phyloP scores from a whole-genome alignment of 2,797 vertebrate genomes.

The Sylvilagus floridanus region DNA sequence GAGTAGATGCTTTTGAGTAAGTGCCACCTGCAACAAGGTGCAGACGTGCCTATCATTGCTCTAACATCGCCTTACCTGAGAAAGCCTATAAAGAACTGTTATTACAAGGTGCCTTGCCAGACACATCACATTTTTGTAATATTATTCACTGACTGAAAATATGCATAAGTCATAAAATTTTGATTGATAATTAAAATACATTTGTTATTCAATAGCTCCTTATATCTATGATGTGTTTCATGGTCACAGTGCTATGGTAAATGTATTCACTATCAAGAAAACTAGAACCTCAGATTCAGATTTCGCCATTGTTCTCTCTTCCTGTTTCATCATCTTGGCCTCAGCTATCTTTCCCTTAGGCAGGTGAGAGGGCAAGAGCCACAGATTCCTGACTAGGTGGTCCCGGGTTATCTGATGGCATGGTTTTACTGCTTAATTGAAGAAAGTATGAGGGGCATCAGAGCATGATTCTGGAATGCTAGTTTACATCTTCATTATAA shows the following conservation, averaged over 20 bases:
- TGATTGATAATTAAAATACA: background rate
- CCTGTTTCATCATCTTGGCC: background rate
- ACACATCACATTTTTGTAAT: background rate
- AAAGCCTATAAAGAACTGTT: background rate
- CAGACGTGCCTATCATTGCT: background rate
- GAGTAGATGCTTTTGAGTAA: conserved; percentile 91
- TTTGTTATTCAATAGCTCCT: background rate
- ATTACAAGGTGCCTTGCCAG: background rate
- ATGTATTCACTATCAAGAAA: background rate
- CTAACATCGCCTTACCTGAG: background rate
- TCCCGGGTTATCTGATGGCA: background rate
- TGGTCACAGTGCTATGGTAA: background rate
- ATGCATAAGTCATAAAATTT: background rate
- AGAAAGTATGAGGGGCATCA: background rate
- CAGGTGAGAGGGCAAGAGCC: background rate
- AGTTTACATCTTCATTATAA: background rate
- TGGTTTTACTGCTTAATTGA: background rate
- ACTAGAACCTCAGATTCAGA: background rate
- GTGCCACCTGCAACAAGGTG: conserved; percentile 89
- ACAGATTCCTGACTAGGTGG: background rate
- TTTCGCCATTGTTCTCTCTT: background rate
- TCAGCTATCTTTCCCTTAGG: background rate
- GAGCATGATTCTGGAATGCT: background rate
- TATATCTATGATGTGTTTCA: background rate
- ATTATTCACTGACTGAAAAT: background rate